These are phyloP conservation scores for Phocoena sinus DNA, from an alignment of 2,113 vertebrate species.

Conservation along the genomic window DNA sequence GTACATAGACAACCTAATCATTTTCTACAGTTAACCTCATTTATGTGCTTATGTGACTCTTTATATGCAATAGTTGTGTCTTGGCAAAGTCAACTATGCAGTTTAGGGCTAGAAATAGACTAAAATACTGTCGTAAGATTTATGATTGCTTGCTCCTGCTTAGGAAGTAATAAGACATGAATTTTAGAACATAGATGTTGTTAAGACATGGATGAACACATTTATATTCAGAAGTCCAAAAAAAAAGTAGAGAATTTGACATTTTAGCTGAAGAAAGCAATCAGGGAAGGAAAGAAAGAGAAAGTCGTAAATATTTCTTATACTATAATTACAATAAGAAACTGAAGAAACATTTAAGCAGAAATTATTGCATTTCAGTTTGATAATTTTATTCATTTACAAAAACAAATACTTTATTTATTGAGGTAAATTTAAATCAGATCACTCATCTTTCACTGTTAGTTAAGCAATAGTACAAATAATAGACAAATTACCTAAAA, in stretches of 20 bases:
- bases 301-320: background rate
- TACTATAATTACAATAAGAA: background rate
- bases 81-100: background rate
- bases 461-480: background rate
- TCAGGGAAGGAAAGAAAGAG: background rate
- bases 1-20: background rate
- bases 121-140: background rate
- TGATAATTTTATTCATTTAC: conserved; percentile 15
- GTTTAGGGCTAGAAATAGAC: background rate
- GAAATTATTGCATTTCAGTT: background rate
- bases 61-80: background rate
- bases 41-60: background rate
- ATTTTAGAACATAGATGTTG: background rate
- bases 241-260: background rate
- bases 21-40: background rate
- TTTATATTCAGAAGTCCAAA: background rate
- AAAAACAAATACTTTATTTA: background rate
- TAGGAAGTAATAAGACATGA: background rate
- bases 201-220: background rate
- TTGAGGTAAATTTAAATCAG: conserved; percentile 16
- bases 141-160: background rate
- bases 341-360: background rate
- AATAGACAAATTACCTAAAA: background rate
- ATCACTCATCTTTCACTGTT: background rate
- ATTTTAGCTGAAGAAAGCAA: background rate